Base-by-base conservation (phyloP, 2,797 vertebrate genomes). In the Cirrhinus mrigala region DNA sequence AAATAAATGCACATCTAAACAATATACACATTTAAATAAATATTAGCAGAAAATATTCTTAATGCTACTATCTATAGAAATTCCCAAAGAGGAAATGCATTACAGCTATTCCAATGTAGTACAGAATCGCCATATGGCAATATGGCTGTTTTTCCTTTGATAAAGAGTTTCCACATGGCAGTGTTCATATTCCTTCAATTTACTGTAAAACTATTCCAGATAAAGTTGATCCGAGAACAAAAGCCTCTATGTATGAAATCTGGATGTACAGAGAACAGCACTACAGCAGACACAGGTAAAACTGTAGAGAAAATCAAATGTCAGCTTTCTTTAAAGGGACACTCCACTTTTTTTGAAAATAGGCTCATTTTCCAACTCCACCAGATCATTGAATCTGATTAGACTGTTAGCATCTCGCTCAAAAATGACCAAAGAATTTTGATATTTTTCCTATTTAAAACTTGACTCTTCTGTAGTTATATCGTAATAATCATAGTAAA, bases 191-290 rank as follows among this genome's bases (percentile, higher is more conserved):
- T 52, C n/a, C 5, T 79, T 79, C 5, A 68, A 50, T 80, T 80
- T 68, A 33, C 18, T 68, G 11, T 80, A 80, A 68, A 50, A 66
- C n/a, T 52, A 22, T 68, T 68, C 27, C 62, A 50, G 62, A 68
- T 68, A 80, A 68, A 52, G 44, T 52, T 68, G 62, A 52, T 80
- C 46, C 37, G 27, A 68, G 46, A 69, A 68, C 79, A 80, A 80
- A 80, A 68, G 27, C 27, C 6, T 33, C 27, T 5, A 79, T 50
- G 24, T 52, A 50, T 44, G 37, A 78, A 46, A 78, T 52, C 6
- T 64, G 66, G 40, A 64, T 79, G 18, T 11, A 18, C 48, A 54
- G 9, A 33, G 46, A 74, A 56, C 11, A 75, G 27, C 46, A 70
- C 15, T 56, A 37, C 37, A 56, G 52, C 14, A 20, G 27, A 75